A percentile compares a stretch with the other conserved stretches of the same genome.
Conservation (phyloP, 2,113 vertebrate genomes). For the Fregata magnificens region DNA sequence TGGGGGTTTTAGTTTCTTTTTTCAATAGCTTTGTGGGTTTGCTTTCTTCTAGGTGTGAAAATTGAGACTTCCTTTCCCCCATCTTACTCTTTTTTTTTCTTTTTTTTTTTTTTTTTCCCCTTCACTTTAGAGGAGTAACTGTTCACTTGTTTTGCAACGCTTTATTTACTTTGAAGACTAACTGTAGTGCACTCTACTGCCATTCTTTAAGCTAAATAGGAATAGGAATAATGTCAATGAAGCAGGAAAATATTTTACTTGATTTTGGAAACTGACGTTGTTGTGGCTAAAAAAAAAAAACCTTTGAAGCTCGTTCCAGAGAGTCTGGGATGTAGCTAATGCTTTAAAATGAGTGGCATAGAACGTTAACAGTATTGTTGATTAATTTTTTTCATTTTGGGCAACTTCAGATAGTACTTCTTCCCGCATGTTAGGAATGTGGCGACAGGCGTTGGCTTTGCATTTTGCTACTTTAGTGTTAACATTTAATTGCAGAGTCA, state of each 20-base stretch:
- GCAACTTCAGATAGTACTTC: background rate
- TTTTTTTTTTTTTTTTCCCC: background rate
- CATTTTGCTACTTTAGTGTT: background rate
- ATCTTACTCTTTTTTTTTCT: background rate
- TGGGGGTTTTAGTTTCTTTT: background rate
- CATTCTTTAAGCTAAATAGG: background rate
- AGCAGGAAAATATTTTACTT: background rate
- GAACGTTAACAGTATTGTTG: background rate
- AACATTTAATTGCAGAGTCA: background rate
- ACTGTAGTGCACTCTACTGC: background rate
- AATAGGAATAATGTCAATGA: background rate
- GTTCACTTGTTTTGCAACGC: background rate
- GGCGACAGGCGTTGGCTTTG: fast-evolving
- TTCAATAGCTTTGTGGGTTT: background rate
- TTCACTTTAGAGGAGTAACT: background rate
- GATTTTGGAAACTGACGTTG: background rate
- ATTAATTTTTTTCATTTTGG: background rate
- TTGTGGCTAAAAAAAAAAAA: background rate
- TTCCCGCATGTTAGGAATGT: background rate
- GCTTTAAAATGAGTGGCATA: background rate
- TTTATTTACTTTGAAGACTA: background rate
- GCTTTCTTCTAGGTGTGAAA: background rate
- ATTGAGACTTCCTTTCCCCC: background rate
- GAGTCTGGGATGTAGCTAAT: background rate
- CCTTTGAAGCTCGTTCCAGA: background rate